Evolutionary conservation across 2,797 vertebrate genomes (phyloP).

Genomic region (Rhyacichthys aspro): DNA sequence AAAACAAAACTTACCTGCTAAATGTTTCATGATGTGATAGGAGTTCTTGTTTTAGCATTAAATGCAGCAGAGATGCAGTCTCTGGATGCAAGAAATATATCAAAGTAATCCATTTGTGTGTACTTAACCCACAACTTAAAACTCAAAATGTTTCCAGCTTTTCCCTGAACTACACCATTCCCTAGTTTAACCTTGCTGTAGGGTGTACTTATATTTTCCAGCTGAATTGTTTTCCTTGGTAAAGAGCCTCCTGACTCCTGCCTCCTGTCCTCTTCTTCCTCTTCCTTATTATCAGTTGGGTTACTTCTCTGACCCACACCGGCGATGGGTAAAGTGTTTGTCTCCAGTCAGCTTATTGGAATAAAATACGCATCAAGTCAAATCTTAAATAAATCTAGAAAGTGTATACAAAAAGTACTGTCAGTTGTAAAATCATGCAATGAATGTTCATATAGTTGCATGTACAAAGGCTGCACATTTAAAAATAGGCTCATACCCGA

Average conservation of each 20-base stretch:
- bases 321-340: constrained; percentile 14
- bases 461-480: constrained; percentile 14
- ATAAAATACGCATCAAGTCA: constrained; percentile 10
- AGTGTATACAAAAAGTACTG: not conserved
- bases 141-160: not conserved
- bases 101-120: too few relatives aligned
- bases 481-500: not conserved
- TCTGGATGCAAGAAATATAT: too few relatives aligned
- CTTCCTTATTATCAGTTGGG: constrained; percentile 29
- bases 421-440: too few relatives aligned
- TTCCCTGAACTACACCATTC: not conserved
- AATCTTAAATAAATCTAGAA: not conserved
- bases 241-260: constrained; percentile 5
- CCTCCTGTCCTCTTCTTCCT: constrained; percentile 15
- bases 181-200: not conserved
- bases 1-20: too few relatives aligned
- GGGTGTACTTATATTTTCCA: not conserved
- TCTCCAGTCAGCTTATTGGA: constrained; percentile 34
- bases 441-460: constrained; percentile 5
- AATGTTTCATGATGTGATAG: too few relatives aligned
- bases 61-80: too few relatives aligned
- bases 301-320: constrained; percentile 23
- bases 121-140: too few relatives aligned
- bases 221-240: constrained; percentile 7
- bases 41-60: too few relatives aligned